Conservation (phyloP, 2,888 invertebrate genomes). For the Phyto melanocephala region DNA sequence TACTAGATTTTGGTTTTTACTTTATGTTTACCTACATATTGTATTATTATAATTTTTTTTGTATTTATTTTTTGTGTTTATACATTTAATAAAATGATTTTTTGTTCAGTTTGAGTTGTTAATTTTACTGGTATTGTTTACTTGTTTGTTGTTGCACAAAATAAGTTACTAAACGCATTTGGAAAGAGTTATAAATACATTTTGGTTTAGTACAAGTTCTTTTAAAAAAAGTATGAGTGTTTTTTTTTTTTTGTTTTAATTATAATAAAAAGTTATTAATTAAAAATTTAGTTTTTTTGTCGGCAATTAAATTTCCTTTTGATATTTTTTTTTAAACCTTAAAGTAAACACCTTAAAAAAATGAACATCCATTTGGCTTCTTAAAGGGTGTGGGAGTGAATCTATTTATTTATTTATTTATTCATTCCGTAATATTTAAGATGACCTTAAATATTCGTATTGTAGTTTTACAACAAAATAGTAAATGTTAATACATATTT, state of each 20-base stretch:
- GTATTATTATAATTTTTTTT: constrained; percentile 8
- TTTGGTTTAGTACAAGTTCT: constrained; percentile 9
- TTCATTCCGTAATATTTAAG: no score
- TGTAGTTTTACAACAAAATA: neutral
- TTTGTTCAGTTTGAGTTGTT: constrained; percentile 12
- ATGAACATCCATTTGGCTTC: constrained; percentile 39
- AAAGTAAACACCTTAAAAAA: constrained; percentile 10
- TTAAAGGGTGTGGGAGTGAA: no score
- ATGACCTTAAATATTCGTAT: neutral
- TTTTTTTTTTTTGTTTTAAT: neutral
- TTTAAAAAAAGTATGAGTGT: no score
- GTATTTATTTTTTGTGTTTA: constrained; percentile 14
- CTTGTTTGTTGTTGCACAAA: neutral
- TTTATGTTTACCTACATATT: constrained; percentile 38
- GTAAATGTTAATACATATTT: constrained; percentile 71
- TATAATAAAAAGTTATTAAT: neutral
- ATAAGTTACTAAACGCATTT: constrained; percentile 1
- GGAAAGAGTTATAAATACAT: neutral
- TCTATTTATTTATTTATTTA: no score
- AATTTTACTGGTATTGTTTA: neutral
- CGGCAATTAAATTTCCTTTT: neutral
- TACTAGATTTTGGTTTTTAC: neutral
- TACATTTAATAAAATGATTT: constrained; percentile 47
- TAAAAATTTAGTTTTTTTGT: neutral
- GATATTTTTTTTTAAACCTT: constrained; percentile 10